Base-by-base conservation (phyloP, 2,888 invertebrate genomes). In the Ashinkailepas kermadecensis region DNA sequence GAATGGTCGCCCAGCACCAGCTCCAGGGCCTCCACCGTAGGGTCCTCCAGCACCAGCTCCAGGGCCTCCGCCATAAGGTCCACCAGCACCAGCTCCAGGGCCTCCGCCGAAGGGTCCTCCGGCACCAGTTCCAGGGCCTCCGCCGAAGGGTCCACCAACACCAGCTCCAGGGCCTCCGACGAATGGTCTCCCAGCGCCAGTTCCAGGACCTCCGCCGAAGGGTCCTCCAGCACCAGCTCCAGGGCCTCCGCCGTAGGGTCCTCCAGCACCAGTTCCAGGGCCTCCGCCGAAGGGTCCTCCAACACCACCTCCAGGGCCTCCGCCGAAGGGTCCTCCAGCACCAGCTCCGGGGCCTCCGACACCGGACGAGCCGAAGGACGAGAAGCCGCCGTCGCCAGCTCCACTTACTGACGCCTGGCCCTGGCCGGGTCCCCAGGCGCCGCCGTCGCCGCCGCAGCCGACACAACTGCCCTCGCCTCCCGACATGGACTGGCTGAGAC, bases 401-500 rank as follows among this genome's bases (percentile, higher is more conserved):
- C 67, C 67, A 25, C 23, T 12, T 7, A 25, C 67, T 11, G 67
- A 23, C 23, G 67, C 67, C 67, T 67, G 67, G 15, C 70, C 70
- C 39, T 54, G 39, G 2, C 70, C 70, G 70, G 54, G 54, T 15
- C 70, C 70, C 15, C 25, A 15, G 39, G 39, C 39, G 39, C n/a
- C 13, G 15, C 39, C 54, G 54, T 39, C 70, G 12, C 12, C 70
- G 70, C 70, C 70, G 39, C 70, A 70, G 70, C 70, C 70, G 39
- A 54, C 70, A 54, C 70, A 70, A 39, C 13, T 18, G 8, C 54
- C 70, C 39, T 54, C 54, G 70, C n/a, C 70, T 39, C 70, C 70
- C 7, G 70, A 70, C 70, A 70, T 70, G 7, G 70, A 70, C 70
- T 70, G 70, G 70, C 70, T 70, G 39, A 70, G 39, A 13, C 70